Evolutionary conservation across 1,140 invertebrate genomes (phyloP), one percentile per base, ranked within the genome.

Genomic region (Lethrus apterus): DNA sequence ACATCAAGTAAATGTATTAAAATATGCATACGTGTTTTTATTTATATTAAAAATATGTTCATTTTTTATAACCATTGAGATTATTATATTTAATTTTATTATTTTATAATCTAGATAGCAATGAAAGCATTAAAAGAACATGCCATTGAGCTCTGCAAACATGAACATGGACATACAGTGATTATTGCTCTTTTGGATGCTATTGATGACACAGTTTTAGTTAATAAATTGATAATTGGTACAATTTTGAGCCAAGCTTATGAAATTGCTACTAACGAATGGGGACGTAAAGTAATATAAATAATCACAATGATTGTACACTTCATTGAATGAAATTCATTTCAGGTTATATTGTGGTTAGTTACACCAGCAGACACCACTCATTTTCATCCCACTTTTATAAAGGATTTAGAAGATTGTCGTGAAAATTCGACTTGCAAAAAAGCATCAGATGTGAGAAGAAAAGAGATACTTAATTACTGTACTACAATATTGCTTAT

Each of bases 191-290:
- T 96, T 33, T 81, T 96, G 51, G 92, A 96, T 63, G 75, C 77
- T n/a, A 81, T 93, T 1, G 94, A 98, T 68, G 93, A 98, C 58
- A 97, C 93, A 2, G 83, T 90, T 34, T 68, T 96, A 0, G 72
- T 95, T 14, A 85, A 86, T 52, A 95, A 96, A 69, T 78, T 81
- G 9, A 77, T 89, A 31, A 67, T 89, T 13, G 67, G 83, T 40
- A 84, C 90, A 58, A 66, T 98, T 34, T 67, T 85, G 18, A 78
- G 74, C 4, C 78, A 85, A 59, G 56, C 92, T 0, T 71, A 78
- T 30, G 80, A 83, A 15, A 70, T 97, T 15, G 79, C 79, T 0
- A 60, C 69, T 19, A 80, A 85, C 64, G 81, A 88, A 60, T 79
- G 80, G 67, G 86, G 86, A 3, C 77, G 76, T 44, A 79, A 78